A percentile compares a stretch with the other conserved stretches of the same genome.
Conservation (phyloP, 2,113 vertebrate species). For the Alectura lathami region DNA sequence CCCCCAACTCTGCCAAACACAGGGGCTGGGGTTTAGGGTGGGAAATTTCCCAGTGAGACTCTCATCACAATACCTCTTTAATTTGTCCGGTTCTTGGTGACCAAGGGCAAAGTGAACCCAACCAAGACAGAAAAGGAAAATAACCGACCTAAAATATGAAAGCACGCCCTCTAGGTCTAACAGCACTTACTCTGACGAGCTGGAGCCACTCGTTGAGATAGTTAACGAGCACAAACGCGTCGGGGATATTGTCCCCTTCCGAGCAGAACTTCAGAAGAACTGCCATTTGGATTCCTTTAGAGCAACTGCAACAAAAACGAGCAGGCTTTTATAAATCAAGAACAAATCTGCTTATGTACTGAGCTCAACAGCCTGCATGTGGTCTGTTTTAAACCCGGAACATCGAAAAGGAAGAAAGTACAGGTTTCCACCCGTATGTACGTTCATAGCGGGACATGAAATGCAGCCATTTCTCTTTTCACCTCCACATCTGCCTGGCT, state of each 20-base stretch:
- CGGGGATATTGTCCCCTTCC: constrained; percentile 96
- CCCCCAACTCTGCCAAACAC: background rate
- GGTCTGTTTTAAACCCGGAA: background rate
- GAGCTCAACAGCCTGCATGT: background rate
- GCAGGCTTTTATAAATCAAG: background rate
- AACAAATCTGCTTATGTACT: background rate
- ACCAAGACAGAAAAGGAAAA: background rate
- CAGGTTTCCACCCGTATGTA: no score
- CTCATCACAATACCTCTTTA: background rate
- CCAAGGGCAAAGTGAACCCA: background rate
- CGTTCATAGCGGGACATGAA: no score
- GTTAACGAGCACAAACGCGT: constrained; percentile 86
- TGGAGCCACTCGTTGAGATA: constrained; percentile 93
- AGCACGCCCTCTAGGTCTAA: background rate
- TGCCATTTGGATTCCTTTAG: constrained; percentile 84
- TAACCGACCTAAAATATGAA: background rate
- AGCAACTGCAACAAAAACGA: constrained; percentile 78
- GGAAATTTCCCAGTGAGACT: background rate
- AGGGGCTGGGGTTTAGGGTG: background rate
- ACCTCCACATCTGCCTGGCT: background rate
- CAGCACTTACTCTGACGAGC: constrained; percentile 82
- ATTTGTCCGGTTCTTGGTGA: background rate
- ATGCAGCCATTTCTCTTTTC: background rate
- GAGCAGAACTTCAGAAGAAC: constrained; percentile 94
- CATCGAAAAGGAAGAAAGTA: background rate